Evolutionary conservation across 2,113 vertebrate species (phyloP), one percentile per base, ranked within the genome.

Genomic region (Climacteris rufus): DNA sequence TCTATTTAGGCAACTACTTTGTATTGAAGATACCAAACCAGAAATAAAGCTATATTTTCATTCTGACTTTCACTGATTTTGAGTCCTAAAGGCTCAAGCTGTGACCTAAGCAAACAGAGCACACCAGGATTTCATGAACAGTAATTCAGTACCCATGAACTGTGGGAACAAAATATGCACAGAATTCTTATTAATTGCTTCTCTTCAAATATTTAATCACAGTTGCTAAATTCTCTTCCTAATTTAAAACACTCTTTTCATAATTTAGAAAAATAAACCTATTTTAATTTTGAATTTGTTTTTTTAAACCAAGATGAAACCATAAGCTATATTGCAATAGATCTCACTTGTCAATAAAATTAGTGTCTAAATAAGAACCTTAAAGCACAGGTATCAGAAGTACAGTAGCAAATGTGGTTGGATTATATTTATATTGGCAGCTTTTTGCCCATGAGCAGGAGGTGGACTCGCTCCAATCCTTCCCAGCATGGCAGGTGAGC

Each of bases 371-470:
- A 40, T 47, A 54, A 63, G 33, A 4, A 47, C 31, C 42, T 72
- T 28, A 75, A 76, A 33, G 28, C 18, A 7, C 2, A 22, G 1
- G 4, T 11, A 42, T 59, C 4, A 52, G 15, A 37, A 70, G 37
- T 1, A 15, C 1, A 53, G 42, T 0, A 27, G 39, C 13, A 25
- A 63, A 17, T 0, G 0, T 8, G 56, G 15, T 3, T 33, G n/a
- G 66, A 21, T 35, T 28, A 0, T 20, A 15, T 42, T 52, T 61
- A 5, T 31, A 10, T 1, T 20, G 71, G 64, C 39, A 35, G 42
- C 15, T 65, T 20, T 35, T 42, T 3, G 8, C 33, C 27, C 10
- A 1, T 3, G 21, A 27, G 44, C 70, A 45, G 71, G 45, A 52
- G 33, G 15, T 7, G 28, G 52, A 16, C n/a, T 42, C 1, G 0